Conservation (phyloP, 2,113 vertebrate genomes). For the Pelvicachromis taeniatus region DNA sequence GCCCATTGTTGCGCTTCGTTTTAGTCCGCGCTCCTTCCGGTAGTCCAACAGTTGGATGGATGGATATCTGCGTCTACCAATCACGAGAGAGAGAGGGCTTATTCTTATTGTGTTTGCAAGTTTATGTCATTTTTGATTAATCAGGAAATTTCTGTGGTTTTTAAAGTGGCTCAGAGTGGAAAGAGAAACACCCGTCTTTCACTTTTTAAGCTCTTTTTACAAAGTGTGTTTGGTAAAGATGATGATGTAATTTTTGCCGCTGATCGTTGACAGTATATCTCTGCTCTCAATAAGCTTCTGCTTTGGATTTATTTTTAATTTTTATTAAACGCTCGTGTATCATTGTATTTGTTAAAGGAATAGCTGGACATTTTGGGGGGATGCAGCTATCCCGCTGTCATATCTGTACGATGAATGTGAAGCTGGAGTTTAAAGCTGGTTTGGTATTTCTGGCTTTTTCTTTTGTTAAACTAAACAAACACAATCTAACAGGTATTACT, state of each 20-base stretch:
- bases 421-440: not conserved
- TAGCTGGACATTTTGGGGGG: not conserved
- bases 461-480: not conserved
- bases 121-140: constrained; percentile 17
- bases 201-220: not conserved
- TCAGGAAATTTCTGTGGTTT: constrained; percentile 14
- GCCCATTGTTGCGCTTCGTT: not conserved
- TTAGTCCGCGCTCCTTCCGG: not conserved
- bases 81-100: constrained; percentile 37
- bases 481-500: not conserved
- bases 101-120: constrained; percentile 27
- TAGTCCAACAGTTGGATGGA: constrained; percentile 20
- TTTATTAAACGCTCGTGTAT: not conserved
- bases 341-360: constrained; percentile 9
- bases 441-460: not conserved
- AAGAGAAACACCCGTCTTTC: constrained; percentile 13
- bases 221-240: not conserved
- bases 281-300: not conserved
- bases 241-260: not conserved
- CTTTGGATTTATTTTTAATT: not conserved
- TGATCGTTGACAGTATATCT: not conserved
- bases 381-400: not conserved
- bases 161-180: not conserved
- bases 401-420: not conserved
- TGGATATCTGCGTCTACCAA: constrained; percentile 46